Percentiles rank a stretch among this genome's conserved stretches.
Evolutionary conservation across 2,888 invertebrate species (phyloP).

Genomic region (Phania funesta): DNA sequence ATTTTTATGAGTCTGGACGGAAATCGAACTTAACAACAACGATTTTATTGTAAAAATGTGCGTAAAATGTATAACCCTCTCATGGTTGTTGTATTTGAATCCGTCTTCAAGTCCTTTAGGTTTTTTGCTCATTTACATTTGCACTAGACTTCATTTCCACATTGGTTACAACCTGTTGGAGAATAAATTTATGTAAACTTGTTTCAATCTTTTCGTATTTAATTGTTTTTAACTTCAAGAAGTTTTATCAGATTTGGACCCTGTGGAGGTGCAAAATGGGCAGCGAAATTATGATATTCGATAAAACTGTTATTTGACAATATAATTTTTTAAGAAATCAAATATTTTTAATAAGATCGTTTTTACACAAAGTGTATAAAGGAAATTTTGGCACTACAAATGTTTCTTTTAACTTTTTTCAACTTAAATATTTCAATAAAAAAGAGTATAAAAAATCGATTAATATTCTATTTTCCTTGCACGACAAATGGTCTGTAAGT

Average conservation of each 20-base stretch:
- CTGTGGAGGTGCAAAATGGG: constrained; percentile 34
- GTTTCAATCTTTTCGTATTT: not conserved
- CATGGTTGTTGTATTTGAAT: constrained; percentile 18
- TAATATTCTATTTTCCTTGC: no score
- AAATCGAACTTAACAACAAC: not conserved
- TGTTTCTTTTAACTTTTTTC: no score
- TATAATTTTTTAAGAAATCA: not conserved
- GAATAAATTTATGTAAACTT: constrained; percentile 33
- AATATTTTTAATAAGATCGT: no score
- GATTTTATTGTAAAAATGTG: no score
- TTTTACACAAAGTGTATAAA: no score
- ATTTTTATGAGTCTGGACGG: not conserved
- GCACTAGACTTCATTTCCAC: not conserved
- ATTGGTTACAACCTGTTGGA: not conserved
- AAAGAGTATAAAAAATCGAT: no score
- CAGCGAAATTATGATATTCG: constrained; percentile 34
- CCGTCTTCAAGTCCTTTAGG: not conserved
- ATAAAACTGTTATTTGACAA: no score
- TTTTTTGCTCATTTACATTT: not conserved
- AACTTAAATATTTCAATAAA: no score
- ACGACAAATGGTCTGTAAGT: no score
- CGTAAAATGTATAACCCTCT: not conserved
- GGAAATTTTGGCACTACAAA: no score
- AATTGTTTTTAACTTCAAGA: not conserved
- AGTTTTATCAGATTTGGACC: constrained; percentile 1